Conservation (phyloP, 1,140 invertebrate genomes). For the Drosophila lowei region DNA sequence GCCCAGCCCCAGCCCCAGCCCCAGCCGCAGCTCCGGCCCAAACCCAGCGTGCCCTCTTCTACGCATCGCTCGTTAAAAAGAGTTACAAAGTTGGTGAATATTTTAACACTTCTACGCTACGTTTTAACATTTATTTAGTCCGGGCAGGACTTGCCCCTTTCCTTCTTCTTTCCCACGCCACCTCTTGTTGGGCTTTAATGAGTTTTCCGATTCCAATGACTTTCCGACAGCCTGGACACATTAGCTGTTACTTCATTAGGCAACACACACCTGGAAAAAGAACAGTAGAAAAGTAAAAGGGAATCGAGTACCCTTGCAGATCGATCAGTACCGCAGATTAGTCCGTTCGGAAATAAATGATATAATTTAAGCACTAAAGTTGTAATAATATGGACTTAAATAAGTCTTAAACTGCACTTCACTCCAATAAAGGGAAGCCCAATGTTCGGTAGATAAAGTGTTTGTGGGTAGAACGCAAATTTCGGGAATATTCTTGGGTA, state of each 20-base stretch:
- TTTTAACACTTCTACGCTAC: slow-evolving; percentile 79
- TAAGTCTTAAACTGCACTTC: too few relatives aligned
- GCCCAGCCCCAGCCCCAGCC: slow-evolving; percentile 11
- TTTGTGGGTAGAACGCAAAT: too few relatives aligned
- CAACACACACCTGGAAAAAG: slow-evolving; percentile 4
- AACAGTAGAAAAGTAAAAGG: too few relatives aligned
- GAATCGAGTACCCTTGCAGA: too few relatives aligned
- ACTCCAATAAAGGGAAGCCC: too few relatives aligned
- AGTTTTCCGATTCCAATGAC: slow-evolving; percentile 53
- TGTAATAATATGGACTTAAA: too few relatives aligned
- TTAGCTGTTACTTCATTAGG: slow-evolving; percentile 48
- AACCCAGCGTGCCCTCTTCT: too few relatives aligned
- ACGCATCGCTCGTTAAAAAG: slow-evolving; percentile 71
- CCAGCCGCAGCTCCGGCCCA: neutral
- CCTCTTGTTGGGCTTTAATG: slow-evolving; percentile 32
- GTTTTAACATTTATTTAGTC: slow-evolving; percentile 80
- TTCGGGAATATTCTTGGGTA: too few relatives aligned
- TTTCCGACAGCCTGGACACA: slow-evolving; percentile 12
- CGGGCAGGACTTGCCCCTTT: slow-evolving; percentile 17
- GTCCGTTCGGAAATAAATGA: too few relatives aligned
- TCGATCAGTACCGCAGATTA: too few relatives aligned
- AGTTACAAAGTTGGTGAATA: slow-evolving; percentile 82
- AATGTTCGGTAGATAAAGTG: too few relatives aligned
- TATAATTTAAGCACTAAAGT: too few relatives aligned
- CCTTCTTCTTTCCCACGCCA: neutral